phyloP scores from a whole-genome alignment of 1,140 invertebrate genomes.

The Potamilus streckersoni region DNA sequence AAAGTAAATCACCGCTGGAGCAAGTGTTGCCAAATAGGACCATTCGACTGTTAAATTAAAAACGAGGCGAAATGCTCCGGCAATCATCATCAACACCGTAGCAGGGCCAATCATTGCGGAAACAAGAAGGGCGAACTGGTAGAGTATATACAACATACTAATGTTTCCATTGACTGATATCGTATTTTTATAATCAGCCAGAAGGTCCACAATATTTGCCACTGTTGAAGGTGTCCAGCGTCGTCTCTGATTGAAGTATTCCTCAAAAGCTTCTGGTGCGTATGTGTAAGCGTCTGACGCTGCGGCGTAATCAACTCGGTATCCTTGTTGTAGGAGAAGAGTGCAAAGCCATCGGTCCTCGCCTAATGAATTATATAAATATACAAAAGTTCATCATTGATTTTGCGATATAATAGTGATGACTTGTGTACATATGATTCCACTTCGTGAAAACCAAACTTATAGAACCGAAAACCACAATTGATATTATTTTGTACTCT shows the following conservation, averaged over 20 bases:
- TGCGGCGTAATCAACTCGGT: constrained; percentile 98
- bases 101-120: constrained; percentile 71
- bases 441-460: neutral
- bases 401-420: neutral
- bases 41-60: constrained; percentile 69
- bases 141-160: constrained; percentile 93
- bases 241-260: constrained; percentile 77
- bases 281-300: constrained; percentile 98
- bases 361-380: constrained; percentile 46
- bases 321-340: constrained; percentile 92
- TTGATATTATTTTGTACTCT: neutral
- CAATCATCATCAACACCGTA: constrained; percentile 73
- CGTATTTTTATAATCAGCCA: constrained; percentile 72
- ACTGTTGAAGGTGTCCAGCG: constrained; percentile 78
- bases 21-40: constrained; percentile 67
- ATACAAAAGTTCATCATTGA: neutral
- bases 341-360: constrained; percentile 89
- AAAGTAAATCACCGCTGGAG: constrained; percentile 70
- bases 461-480: neutral
- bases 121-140: constrained; percentile 74
- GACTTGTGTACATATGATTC: neutral
- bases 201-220: constrained; percentile 76
- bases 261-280: constrained; percentile 77
- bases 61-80: constrained; percentile 70
- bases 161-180: constrained; percentile 98